Evolutionary conservation across 30 jellyfish, hydroid and myxozoan genomes (phyloP), one percentile per base, ranked within the genome.

Genomic region (Nemopilema nomurai): DNA sequence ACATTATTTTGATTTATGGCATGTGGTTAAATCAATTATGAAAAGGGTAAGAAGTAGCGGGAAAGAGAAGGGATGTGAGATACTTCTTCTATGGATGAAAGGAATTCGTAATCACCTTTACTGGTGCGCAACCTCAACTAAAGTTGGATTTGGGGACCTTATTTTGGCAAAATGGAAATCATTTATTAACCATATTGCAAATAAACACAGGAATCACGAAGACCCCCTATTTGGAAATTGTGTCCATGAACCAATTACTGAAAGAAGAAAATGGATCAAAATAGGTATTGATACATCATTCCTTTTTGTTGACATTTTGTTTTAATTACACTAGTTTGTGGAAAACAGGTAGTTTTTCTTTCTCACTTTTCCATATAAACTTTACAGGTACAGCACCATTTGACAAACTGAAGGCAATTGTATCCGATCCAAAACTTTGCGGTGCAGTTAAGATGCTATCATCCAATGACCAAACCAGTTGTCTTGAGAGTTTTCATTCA

Each of bases 91-190:
- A 23, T 77, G 87, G 87, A 50, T 77, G 23, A 26, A 29, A 16
- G 80, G 69, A 8, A 27, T 51, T n/a, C 29, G 33, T 17, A 77
- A 62, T 32, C 87, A 77, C 62, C 62, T 77, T 18, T 49, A 51
- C 62, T 77, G 87, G 87, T 77, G 80, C 51, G 87, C 82, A 22
- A 77, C 87, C 28, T 51, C 80, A 29, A 77, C 87, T 16, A 16
- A 62, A 30, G 52, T 23, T 24, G 82, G 79, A 18, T 50, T 26
- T 50, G 87, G 82, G 18, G 79, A 22, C 83, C 51, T 77, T 25
- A 50, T 77, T 52, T 23, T 49, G 51, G 87, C 87, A 19, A 77
- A 77, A 49, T 77, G 63, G 62, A 25, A 19, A 18, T 77, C 80
- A 41, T 49, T 77, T 28, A 16, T 50, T 25, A n/a, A 52, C 51